Evolutionary conservation across 2,888 invertebrate genomes (phyloP).

Genomic region (Callyntrura guangdongensis): DNA sequence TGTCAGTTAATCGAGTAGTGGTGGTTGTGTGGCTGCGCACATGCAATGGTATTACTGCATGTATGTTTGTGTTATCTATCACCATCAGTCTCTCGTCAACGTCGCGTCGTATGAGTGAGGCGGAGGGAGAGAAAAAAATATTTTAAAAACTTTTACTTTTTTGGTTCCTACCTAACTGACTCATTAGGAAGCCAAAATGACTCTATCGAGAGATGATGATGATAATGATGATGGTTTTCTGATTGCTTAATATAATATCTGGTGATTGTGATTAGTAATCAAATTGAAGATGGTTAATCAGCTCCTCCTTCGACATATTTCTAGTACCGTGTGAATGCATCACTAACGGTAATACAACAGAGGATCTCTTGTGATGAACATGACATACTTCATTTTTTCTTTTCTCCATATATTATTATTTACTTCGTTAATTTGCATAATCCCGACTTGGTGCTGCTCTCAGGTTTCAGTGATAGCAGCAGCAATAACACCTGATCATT

Average conservation of each 20-base stretch:
- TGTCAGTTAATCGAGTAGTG: constrained; percentile 6
- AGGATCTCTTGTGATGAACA: background rate
- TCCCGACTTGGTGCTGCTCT: background rate
- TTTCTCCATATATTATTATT: background rate
- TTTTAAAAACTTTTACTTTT: constrained; percentile 35
- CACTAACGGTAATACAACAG: background rate
- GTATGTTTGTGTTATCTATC: background rate
- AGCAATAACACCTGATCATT: background rate
- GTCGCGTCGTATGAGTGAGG: background rate
- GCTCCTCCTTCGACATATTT: constrained; percentile 7
- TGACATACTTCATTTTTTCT: constrained; percentile 26
- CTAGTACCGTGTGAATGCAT: background rate
- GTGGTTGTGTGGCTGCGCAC: background rate
- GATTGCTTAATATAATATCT: constrained; percentile 33
- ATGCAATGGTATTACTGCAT: background rate
- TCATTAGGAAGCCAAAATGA: constrained; percentile 53
- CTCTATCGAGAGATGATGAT: constrained; percentile 25
- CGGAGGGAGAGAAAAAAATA: background rate
- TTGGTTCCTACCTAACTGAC: constrained; percentile 6
- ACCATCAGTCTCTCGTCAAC: background rate
- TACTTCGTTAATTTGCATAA: background rate
- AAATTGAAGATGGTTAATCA: constrained; percentile 36
- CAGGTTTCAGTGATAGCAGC: background rate
- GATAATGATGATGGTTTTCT: background rate
- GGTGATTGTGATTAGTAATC: constrained; percentile 46